phyloP scores from a whole-genome alignment of 1,140 invertebrate species.

The Oncopodura yosiiana region DNA sequence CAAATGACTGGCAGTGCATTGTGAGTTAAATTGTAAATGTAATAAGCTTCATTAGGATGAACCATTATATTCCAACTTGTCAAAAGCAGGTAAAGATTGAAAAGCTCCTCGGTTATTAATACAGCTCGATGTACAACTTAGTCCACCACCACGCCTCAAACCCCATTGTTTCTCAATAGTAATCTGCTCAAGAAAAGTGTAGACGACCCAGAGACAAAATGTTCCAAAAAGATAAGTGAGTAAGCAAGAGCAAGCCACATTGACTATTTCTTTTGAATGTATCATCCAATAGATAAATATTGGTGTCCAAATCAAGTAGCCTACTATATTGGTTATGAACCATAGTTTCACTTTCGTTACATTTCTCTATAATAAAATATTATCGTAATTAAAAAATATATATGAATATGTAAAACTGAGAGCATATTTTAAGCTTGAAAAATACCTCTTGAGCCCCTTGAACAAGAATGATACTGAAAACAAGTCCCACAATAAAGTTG shows the following conservation, averaged over 20 bases:
- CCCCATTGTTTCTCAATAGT: too few species aligned
- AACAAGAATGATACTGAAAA: constrained; percentile 13
- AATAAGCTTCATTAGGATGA: too few species aligned
- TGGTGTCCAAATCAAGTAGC: constrained; percentile 17
- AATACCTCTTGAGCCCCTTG: constrained; percentile 26
- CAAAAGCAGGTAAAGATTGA: too few species aligned
- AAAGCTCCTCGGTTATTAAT: too few species aligned
- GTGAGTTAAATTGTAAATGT: too few species aligned
- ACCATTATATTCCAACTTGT: too few species aligned
- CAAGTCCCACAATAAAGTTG: constrained; percentile 8
- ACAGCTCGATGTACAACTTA: too few species aligned
- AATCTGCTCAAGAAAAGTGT: constrained; percentile 17
- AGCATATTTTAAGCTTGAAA: too few species aligned
- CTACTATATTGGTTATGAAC: constrained; percentile 11
- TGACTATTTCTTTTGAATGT: constrained; percentile 9
- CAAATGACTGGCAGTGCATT: too few species aligned
- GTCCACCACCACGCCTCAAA: too few species aligned
- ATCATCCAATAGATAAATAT: constrained; percentile 16
- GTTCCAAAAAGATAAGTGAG: constrained; percentile 12
- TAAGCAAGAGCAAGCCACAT: not conserved
- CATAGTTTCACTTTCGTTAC: constrained; percentile 16
- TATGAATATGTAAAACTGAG: not conserved
- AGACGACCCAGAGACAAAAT: constrained; percentile 18
- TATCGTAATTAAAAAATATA: not conserved
- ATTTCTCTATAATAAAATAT: constrained; percentile 13